A percentile compares a stretch with the other conserved stretches of the same genome.
Conservation (phyloP, 2,797 vertebrate genomes). For the Muraenolepis orangiensis region DNA sequence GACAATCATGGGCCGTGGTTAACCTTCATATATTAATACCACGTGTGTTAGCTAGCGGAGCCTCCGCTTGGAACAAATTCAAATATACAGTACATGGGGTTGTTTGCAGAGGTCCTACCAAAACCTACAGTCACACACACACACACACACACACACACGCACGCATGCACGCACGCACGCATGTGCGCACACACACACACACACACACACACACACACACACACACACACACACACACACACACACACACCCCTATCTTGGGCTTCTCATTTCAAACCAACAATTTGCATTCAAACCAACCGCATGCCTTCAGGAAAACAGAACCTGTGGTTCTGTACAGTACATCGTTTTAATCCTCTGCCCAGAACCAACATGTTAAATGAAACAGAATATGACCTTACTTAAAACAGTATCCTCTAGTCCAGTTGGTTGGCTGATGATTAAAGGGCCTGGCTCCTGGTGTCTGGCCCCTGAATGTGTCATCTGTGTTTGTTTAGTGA, state of each 20-base stretch:
- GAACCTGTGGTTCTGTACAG: neutral
- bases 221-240: neutral
- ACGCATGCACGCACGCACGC: neutral
- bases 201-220: too few species aligned
- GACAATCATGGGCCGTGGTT: neutral
- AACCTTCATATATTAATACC: neutral
- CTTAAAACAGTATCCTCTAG: neutral
- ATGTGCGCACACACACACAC: neutral
- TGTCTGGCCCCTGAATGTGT: neutral
- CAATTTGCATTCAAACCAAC: too few species aligned
- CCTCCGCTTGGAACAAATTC: neutral
- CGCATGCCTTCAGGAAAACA: neutral
- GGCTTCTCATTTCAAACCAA: neutral
- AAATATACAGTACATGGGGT: neutral
- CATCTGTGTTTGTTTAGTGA: neutral
- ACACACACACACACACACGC: too few species aligned
- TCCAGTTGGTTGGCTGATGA: neutral
- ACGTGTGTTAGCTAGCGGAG: too few species aligned
- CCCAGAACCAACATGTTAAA: neutral
- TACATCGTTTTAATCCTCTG: neutral
- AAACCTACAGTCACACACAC: too few species aligned
- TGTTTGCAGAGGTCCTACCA: neutral
- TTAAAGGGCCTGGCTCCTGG: neutral
- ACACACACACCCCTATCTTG: neutral
- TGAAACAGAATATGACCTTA: neutral